A percentile compares a stretch with the other conserved stretches of the same genome.
phyloP scores from a whole-genome alignment of 2,113 vertebrate species.

The Tautogolabrus adspersus region DNA sequence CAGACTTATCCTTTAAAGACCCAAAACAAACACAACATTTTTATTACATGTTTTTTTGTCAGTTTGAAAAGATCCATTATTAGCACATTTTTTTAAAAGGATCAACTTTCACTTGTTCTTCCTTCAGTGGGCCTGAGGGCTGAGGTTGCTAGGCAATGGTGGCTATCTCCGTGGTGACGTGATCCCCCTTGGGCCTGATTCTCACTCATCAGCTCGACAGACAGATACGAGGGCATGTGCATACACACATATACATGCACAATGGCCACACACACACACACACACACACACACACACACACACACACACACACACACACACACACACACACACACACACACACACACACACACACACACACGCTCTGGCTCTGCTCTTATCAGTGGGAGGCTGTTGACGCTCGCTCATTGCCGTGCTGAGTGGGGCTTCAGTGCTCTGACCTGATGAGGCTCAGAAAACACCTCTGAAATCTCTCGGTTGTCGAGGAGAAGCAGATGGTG shows the following conservation, averaged over 20 bases:
- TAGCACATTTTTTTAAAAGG: slow-evolving; percentile 66
- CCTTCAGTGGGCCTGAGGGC: slow-evolving; percentile 66
- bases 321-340: slow-evolving; percentile 31
- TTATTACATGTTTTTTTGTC: slow-evolving; percentile 42
- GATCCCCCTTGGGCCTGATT: slow-evolving; percentile 71
- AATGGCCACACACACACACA: not conserved
- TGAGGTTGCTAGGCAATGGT: slow-evolving; percentile 78
- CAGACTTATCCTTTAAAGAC: slow-evolving; percentile 8
- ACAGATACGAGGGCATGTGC: slow-evolving; percentile 40
- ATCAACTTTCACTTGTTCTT: slow-evolving; percentile 77
- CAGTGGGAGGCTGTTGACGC: slow-evolving; percentile 78
- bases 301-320: slow-evolving; percentile 25
- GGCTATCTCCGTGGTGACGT: slow-evolving; percentile 73
- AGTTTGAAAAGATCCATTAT: slow-evolving; percentile 65
- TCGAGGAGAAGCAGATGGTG: slow-evolving; percentile 74
- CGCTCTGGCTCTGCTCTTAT: slow-evolving; percentile 70
- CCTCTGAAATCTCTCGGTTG: slow-evolving; percentile 61
- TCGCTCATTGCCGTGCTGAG: slow-evolving; percentile 79
- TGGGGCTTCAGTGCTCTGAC: slow-evolving; percentile 63
- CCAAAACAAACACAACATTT: slow-evolving; percentile 19
- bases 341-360: slow-evolving; percentile 34
- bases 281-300: not conserved
- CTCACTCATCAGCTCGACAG: slow-evolving; percentile 75
- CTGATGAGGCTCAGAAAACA: slow-evolving; percentile 65
- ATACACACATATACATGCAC: slow-evolving; percentile 4